Conservation (phyloP, 2,113 vertebrate genomes). For the Rhabdomys dilectus region DNA sequence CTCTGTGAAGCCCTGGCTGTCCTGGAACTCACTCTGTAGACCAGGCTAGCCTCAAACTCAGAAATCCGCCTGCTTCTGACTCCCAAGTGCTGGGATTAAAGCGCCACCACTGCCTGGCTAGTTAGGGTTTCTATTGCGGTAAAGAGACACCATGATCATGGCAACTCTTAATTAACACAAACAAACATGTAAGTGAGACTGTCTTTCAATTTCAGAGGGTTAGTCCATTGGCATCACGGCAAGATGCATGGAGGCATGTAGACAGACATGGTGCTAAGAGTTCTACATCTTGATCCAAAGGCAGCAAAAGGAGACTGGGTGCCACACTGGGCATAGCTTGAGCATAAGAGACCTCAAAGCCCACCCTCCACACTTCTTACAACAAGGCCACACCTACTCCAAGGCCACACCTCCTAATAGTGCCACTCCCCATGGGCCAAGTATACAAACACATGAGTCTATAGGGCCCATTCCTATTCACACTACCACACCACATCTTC, state of each 20-base stretch:
- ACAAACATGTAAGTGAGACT: background rate
- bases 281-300: background rate
- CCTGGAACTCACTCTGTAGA: too few species aligned
- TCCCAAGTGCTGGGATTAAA: too few species aligned
- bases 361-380: background rate
- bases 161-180: background rate
- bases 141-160: background rate
- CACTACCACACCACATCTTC: fast-evolving
- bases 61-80: too few species aligned
- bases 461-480: background rate
- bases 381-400: background rate
- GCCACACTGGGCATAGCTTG: background rate
- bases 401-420: background rate
- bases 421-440: background rate
- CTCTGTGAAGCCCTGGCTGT: too few species aligned
- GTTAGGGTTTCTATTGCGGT: background rate
- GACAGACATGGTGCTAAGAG: background rate
- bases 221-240: background rate
- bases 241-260: background rate
- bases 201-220: background rate
- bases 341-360: background rate
- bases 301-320: background rate
- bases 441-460: background rate
- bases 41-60: too few species aligned
- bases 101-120: too few species aligned